Evolutionary conservation across 2,797 vertebrate genomes (phyloP), one percentile per base, ranked within the genome.

Genomic region (Coilia nasus): DNA sequence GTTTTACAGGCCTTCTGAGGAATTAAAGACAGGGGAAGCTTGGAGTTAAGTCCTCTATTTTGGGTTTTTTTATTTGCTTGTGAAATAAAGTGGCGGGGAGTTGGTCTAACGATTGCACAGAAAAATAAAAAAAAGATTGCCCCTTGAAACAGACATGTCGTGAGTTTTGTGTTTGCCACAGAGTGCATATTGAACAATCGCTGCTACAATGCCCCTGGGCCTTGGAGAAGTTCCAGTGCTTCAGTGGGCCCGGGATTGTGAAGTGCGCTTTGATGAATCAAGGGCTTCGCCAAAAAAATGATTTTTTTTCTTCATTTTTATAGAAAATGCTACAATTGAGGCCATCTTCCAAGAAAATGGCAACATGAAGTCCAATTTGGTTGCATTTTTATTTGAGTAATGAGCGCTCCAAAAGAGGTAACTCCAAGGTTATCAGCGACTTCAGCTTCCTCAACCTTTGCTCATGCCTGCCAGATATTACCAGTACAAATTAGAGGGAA

Each of bases 201-300:
- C 71, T 82, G 86, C 87, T 87, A 90, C 87, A 90, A 90, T 89
- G 82, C 80, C 41, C 59, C 47, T 82, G 82, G 88, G 87, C 91
- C 90, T 92, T 91, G 90, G 88, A 88, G 87, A 91, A 89, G 87
- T 87, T 89, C 84, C 87, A 85, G 87, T 88, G 83, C 85, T 86
- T 86, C 28, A 44, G 81, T 25, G 41, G 47, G 82, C 71, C 82
- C 81, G 23, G 14, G 44, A 83, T 82, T 86, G 90, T 89, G 87
- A 89, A 90, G 88, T 87, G 87, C 85, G 87, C 87, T 91, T 90
- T 90, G 83, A 89, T 84, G 90, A 92, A 91, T 91, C 89, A 91
- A 90, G 91, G 88, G 89, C 90, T 90, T 88, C 60, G 82, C 86
- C 86, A 86, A 92, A 90, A 92, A 90, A 92, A 90, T 90, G 87